Conservation (phyloP, 2,113 vertebrate species). For the Hippocampus comes region DNA sequence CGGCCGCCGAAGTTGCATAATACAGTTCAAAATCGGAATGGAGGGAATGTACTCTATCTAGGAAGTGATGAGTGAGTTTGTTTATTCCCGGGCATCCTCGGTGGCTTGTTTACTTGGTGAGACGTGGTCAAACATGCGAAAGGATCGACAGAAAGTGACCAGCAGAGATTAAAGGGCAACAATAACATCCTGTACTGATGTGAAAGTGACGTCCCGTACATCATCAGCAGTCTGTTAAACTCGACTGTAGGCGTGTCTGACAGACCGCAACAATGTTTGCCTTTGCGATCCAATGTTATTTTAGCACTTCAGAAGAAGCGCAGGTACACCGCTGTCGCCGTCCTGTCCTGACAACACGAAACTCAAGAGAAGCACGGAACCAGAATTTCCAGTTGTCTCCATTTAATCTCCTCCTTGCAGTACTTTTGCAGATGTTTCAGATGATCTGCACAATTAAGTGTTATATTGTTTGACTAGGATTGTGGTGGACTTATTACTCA, state of each 20-base stretch:
- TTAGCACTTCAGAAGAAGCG: not conserved
- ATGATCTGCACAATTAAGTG: not conserved
- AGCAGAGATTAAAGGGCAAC: slow-evolving; percentile 19
- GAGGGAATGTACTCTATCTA: not conserved
- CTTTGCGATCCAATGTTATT: not conserved
- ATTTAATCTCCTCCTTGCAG: not conserved
- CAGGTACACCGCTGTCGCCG: not conserved
- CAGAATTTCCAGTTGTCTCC: slow-evolving; percentile 19
- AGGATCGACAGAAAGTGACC: slow-evolving; percentile 1
- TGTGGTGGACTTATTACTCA: no score
- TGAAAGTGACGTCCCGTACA: not conserved
- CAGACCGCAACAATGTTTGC: not conserved
- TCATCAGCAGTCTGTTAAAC: not conserved
- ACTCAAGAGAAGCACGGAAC: slow-evolving; percentile 12
- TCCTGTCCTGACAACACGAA: slow-evolving; percentile 11
- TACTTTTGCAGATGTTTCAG: not conserved
- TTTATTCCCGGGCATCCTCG: slow-evolving; percentile 37
- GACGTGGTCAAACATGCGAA: slow-evolving; percentile 10
- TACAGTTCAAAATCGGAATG: slow-evolving; percentile 35
- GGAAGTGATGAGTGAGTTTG: slow-evolving; percentile 28
- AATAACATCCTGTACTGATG: not conserved
- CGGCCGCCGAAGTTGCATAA: slow-evolving; percentile 54
- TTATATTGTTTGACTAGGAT: not conserved
- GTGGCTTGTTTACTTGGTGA: slow-evolving; percentile 47
- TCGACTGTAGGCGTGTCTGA: not conserved